Evolutionary conservation across 2,113 vertebrate genomes (phyloP), one percentile per base, ranked within the genome.

Genomic region (Oncorhynchus keta): DNA sequence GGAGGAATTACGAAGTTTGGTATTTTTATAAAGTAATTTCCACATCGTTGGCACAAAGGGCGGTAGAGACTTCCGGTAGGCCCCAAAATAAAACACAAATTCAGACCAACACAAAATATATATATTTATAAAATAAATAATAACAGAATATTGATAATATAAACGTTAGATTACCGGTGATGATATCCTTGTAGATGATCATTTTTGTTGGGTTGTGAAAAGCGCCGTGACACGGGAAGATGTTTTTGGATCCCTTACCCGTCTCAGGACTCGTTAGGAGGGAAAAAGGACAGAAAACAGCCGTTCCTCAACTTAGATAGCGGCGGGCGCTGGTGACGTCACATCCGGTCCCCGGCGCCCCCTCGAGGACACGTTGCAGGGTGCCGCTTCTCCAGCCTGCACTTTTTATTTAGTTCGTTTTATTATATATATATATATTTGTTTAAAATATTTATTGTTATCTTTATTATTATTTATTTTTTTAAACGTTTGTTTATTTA

Each of bases 151-250:
- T 8, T 7, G 8, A 45, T 13, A 39, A 48, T 70, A 16, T n/a
- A 48, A 49, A n/a, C 9, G 14, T 2, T 1, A 1, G 78, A 92
- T 93, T 76, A 95, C 93, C 92, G 86, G 89, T 92, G 86, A 95
- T 90, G 86, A 92, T 83, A 85, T 94, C 93, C 88, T 91, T 94
- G 83, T 93, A 95, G 90, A 95, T 93, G 78, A 93, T 94, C 95
- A 96, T 95, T 90, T 84, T 86, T 6, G 90, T 80, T 82, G 90
- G 87, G 84, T 82, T 78, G 75, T 77, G 66, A 57, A 22, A 35
- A 45, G 35, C 59, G 28, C 1, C 32, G 51, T 73, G 73, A 9
- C 13, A 73, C 70, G 55, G 72, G 73, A 65, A 65, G 18, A 69
- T 67, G 72, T 59, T 57, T 22, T 20, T 28, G 22, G 22, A 68